phyloP scores from a whole-genome alignment of 2,888 invertebrate genomes.

The Drosophila hawaiiensis region DNA sequence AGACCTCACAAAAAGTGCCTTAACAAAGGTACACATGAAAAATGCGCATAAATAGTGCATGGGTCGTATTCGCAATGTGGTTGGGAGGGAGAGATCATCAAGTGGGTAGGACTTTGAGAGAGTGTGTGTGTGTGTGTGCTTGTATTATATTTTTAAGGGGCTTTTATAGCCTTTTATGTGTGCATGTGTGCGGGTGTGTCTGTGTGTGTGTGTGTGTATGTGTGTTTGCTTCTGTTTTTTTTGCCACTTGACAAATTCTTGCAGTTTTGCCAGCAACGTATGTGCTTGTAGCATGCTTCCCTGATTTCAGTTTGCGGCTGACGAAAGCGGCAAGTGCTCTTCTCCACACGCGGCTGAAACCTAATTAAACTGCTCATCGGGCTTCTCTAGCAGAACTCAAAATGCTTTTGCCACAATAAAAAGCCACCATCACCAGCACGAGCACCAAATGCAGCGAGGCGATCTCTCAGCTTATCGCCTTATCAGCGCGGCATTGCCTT shows the following conservation, averaged over 20 bases:
- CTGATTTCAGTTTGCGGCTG: slow-evolving; percentile 58
- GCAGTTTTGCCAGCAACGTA: slow-evolving; percentile 71
- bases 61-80: slow-evolving; percentile 57
- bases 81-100: slow-evolving; percentile 24
- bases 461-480: slow-evolving; percentile 52
- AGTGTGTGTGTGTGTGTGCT: slow-evolving; percentile 14
- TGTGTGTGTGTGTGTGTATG: slow-evolving; percentile 11
- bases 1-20: slow-evolving; percentile 47
- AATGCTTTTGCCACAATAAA: slow-evolving; percentile 1
- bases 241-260: slow-evolving; percentile 76
- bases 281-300: slow-evolving; percentile 53
- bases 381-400: slow-evolving; percentile 7
- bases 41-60: slow-evolving; percentile 75
- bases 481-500: slow-evolving; percentile 47
- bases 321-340: slow-evolving; percentile 58
- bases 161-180: slow-evolving; percentile 38
- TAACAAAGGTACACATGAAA: slow-evolving; percentile 64
- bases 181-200: background rate
- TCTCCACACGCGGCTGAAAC: slow-evolving; percentile 60
- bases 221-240: slow-evolving; percentile 33
- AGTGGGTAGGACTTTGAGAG: slow-evolving; percentile 35
- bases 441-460: slow-evolving; percentile 25
- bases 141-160: slow-evolving; percentile 52
- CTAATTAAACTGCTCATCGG: slow-evolving; percentile 68
- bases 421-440: slow-evolving; percentile 3